Evolutionary conservation across 2,113 vertebrate species (phyloP), one percentile per base, ranked within the genome.

Genomic region (Elanus axillaris): DNA sequence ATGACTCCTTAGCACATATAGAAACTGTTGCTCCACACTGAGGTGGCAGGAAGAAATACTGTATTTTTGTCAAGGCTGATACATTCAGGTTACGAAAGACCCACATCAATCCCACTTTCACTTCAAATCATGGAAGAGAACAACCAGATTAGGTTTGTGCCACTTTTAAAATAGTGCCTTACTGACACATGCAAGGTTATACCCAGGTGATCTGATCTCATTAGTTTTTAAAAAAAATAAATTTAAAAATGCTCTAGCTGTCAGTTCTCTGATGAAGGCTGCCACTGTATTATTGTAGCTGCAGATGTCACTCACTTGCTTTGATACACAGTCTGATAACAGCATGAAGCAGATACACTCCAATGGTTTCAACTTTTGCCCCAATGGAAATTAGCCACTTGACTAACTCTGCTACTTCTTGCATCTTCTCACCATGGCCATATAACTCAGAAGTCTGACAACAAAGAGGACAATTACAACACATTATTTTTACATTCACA

Each of bases 321-420:
- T 96, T 98, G 94, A 98, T 98, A 16, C 98, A 98, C 80, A 99
- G 97, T 4, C 75, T 94, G 83, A 98, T 98, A 69, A 98, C 94
- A 56, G 98, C 84, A 23, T 99, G 98, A 63, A 99, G 98, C 0
- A 97, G 97, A 77, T 94, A 94, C 0, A 67, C 62, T 53, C 98
- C 98, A 42, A 98, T 97, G 18, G 96, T 98, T 75, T 98, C 96
- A 4, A 97, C 72, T 50, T 96, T 97, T 0, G 97, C 98, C 18
- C 98, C 98, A 7, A 98, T 90, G 59, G 96, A 98, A 77, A 98
- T 94, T 0, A 99, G 96, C 98, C 98, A 98, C 76, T 97, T 93
- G 48, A 98, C 98, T 59, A 99, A 91, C 34, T 87, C 94, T 0
- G 95, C 96, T 29, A 98, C 63, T 32, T 96, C 94, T 34, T 97